Base-by-base conservation (phyloP, 64 coral and sea anemone genomes). In the Catalaphyllia jardinei region DNA sequence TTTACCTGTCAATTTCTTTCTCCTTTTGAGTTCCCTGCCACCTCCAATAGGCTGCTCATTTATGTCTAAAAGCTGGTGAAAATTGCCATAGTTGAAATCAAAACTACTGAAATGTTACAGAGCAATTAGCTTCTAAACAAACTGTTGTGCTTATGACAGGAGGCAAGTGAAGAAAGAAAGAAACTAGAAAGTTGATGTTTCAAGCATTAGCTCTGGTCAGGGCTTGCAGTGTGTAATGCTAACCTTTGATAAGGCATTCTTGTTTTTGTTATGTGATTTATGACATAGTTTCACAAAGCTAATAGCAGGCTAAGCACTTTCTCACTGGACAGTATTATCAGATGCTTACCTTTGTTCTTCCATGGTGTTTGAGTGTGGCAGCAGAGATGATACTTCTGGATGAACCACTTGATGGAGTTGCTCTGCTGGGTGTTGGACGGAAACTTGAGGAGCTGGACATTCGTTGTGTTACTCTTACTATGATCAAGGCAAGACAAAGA, bases 1-100 rank as follows among this genome's bases (percentile, higher is more conserved):
- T 9, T 28, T 35, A 98, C 93, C 93, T 88, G 90, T 75, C 33
- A 94, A 46, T 77, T 98, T 98, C 91, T 98, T 98, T 93, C 96
- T 93, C 62, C 96, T 95, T 55, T 98, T 98, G 17, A 95, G 82
- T 78, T 98, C 96, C 86, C 96, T 87, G 51, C 96, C 93, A 29
- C 96, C 96, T 63, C 96, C 96, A 31, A 98, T 98, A 31, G 96
- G 96, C 61, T 98, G 96, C 55, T 98, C 96, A 86, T 95, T 98
- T 51, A 98, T 98, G 72, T 98, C 96, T 38, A 98, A 59, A 25
- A 98, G 74, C 96, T 98, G 89, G 5, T 85, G 29, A 20, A 86
- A 51, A 30, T 39, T 77, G 10, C 30, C 7, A 77, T 3, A 29
- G 18, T 39, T 25, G 75, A 18, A 77, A 27, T 39, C n/a, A 15